Evolutionary conservation across 2,113 vertebrate genomes (phyloP).

Genomic region (Petrocephalus microphthalmus): DNA sequence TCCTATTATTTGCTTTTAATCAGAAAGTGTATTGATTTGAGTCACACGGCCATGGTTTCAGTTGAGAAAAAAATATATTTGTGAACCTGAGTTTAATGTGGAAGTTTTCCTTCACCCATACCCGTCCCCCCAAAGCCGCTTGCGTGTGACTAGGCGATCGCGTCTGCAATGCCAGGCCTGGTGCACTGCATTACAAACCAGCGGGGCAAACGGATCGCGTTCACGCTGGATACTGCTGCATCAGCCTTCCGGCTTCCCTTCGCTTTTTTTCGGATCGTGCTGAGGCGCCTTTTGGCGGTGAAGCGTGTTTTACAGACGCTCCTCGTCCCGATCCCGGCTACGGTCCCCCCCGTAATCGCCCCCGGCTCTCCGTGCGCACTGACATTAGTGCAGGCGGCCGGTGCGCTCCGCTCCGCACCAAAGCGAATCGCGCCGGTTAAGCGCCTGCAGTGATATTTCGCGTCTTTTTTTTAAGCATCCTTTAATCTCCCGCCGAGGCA

Average conservation of each 20-base stretch:
- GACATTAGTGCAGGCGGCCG: not conserved
- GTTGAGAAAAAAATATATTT: slow-evolving; percentile 3
- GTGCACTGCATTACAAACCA: not conserved
- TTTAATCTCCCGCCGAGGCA: not conserved
- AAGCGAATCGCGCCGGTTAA: not conserved
- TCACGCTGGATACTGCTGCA: not conserved
- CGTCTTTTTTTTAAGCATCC: not conserved
- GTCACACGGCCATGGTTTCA: not conserved
- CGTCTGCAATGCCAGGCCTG: not conserved
- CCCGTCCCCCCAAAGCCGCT: not conserved
- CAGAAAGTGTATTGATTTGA: slow-evolving; percentile 11
- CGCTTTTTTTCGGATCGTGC: not conserved
- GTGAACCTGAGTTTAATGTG: not conserved
- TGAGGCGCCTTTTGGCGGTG: not conserved
- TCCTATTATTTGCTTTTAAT: not conserved
- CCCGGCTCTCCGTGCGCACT: not conserved
- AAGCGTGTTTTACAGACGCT: not conserved
- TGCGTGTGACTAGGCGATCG: not conserved
- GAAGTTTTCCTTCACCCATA: not conserved
- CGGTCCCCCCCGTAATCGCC: not conserved
- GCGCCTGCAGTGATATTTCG: not conserved
- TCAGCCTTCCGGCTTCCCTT: not conserved
- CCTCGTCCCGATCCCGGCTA: not conserved
- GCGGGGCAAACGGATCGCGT: not conserved
- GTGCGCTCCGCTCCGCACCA: not conserved